Base-by-base conservation (phyloP, 1,140 invertebrate species). In the Eueides isabella region DNA sequence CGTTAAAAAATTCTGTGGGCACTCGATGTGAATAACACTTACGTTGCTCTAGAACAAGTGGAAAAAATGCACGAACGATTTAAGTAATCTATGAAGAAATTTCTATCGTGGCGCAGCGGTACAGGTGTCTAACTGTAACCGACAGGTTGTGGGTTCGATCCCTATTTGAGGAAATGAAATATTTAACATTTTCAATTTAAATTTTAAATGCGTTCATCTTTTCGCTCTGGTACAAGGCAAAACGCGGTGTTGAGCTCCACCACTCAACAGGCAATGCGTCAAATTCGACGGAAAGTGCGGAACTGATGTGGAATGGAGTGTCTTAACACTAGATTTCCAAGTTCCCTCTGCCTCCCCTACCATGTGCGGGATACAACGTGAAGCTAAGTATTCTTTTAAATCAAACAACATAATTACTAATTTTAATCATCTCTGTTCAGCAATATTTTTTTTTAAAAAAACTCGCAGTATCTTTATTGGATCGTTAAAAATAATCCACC, bases 401-500 rank as follows among this genome's bases (percentile, higher is more conserved):
- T 9, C 11, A 55, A 55, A 12, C 48, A 55, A 55, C 9, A 55
- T 26, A 26, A 12, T 0, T 2, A 55, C 7, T 44, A 55, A 48
- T 19, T 48, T 23, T 55, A 23, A 55, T 55, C 48, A 19, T 55
- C 48, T 55, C 9, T 55, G 7, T 23, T 23, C 7, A 55, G 61
- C 26, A 63, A 63, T 63, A 63, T 30, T n/a, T 30, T 38, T n/a
- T 63, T 29, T 63, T 63, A 63, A 63, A 63, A 31, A 12, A 12
- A 12, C 48, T 26, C 19, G 48, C 23, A 16, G 16, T 63, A 31
- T 63, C 29, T 63, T 19, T 55, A 67, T 69, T 38, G 41, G 41
- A 61, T 48, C 63, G 71, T 66, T 72, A 72, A 72, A 72, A 61
- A 72, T 66, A 66, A 66, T 69, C 41, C 71, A 16, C 62, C 33